Conservation (phyloP, 2,888 invertebrate genomes). For the Lithophane ornitopus region DNA sequence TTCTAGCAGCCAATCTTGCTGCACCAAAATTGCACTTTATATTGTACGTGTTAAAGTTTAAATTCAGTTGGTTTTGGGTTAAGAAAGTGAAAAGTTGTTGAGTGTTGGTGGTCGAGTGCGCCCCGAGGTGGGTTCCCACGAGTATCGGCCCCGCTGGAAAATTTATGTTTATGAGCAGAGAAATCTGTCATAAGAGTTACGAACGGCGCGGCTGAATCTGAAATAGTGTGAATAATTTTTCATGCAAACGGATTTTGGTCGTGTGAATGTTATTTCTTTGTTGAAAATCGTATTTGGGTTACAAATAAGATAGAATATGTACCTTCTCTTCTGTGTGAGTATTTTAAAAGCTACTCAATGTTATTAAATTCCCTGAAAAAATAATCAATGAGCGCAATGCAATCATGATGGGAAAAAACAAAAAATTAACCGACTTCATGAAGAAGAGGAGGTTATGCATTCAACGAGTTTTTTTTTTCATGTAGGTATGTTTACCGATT, state of each 20-base stretch:
- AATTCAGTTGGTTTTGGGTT: constrained; percentile 64
- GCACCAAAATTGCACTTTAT: constrained; percentile 64
- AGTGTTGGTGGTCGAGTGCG: constrained; percentile 87
- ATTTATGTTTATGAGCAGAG: constrained; percentile 90
- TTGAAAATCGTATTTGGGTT: background rate
- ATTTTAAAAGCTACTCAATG: background rate
- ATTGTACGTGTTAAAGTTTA: constrained; percentile 65
- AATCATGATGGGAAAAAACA: background rate
- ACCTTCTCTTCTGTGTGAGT: background rate
- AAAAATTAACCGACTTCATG: too few species aligned
- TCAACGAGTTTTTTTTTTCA: too few species aligned
- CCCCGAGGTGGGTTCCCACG: constrained; percentile 88
- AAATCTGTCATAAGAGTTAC: constrained; percentile 90
- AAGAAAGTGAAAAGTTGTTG: constrained; percentile 88
- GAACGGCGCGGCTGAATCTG: constrained; percentile 85
- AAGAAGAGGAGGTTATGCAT: too few species aligned
- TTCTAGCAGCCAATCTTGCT: constrained; percentile 74
- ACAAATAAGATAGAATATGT: background rate
- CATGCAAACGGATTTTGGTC: constrained; percentile 72
- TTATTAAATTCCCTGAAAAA: background rate
- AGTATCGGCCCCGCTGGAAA: constrained; percentile 86
- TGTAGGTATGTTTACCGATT: too few species aligned
- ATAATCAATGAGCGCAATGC: background rate
- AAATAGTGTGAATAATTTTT: constrained; percentile 89
- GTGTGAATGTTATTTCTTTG: constrained; percentile 53